Evolutionary conservation across 2,888 invertebrate species (phyloP), one percentile per base, ranked within the genome.

Genomic region (Diplazon laetatorius): DNA sequence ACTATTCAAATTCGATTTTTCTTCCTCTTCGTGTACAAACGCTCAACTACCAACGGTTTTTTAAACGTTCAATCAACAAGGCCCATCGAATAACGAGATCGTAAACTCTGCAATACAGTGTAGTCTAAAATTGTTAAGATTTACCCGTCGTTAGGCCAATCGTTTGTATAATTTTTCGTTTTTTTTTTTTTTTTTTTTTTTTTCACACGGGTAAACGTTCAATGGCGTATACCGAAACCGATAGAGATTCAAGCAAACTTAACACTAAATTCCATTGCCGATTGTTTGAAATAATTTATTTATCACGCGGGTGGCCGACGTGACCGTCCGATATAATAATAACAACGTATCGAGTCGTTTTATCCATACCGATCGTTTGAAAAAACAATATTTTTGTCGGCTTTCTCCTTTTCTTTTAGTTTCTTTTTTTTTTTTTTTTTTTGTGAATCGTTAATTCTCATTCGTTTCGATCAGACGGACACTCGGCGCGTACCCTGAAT

Each of bases 241-340:
- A 80, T 82, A 73, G 70, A 81, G 52, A 77, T 71, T 79, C 78
- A 78, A 82, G 78, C 76, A 78, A 80, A 82, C 78, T 80, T 78
- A 82, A 82, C 78, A 73, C 73, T 73, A 80, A 72, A 75, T 68
- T 69, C 68, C 71, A 74, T 66, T 75, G 66, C 68, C 65, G 65
- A 66, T 69, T 75, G 50, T 70, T 71, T 25, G n/a, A 57, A 65
- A 66, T 69, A 39, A 72, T 73, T 65, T 60, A 63, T 75, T 60
- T 79, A 79, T 76, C 79, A 76, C 76, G 52, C 48, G 66, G 65
- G 75, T 60, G 8, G 42, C 62, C 72, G 57, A 72, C 76, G 76
- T 35, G 72, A 44, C 76, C 63, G 75, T 69, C 52, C 20, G 52
- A 62, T 14, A 60, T 59, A 57, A 42, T 39, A 39, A 37, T 12